A percentile compares a stretch with the other conserved stretches of the same genome.
phyloP scores from a whole-genome alignment of 1,140 invertebrate species.

The Calycopis cecrops region DNA sequence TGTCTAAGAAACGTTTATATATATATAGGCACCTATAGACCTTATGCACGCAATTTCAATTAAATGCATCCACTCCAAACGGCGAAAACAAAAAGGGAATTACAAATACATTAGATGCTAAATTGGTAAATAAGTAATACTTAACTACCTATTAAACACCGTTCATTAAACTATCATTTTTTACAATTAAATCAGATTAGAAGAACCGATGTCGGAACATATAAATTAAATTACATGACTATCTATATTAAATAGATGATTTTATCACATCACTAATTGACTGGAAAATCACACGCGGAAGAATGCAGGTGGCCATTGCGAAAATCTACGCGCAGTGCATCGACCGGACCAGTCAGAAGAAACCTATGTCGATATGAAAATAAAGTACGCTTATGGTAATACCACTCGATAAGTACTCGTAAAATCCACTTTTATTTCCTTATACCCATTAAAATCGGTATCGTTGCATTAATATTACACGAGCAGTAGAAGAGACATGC shows the following conservation, averaged over 20 bases:
- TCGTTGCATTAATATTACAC: constrained; percentile 23
- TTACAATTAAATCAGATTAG: too few relatives aligned
- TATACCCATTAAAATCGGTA: constrained; percentile 24
- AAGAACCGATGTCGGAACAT: too few relatives aligned
- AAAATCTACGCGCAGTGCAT: constrained; percentile 35
- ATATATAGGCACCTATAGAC: too few relatives aligned
- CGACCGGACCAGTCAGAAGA: constrained; percentile 24
- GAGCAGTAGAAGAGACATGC: constrained; percentile 39
- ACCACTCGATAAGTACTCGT: constrained; percentile 20
- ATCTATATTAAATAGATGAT: background rate
- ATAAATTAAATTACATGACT: too few relatives aligned
- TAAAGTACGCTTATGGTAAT: constrained; percentile 20
- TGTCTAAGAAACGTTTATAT: too few relatives aligned
- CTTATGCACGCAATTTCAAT: too few relatives aligned
- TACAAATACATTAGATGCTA: too few relatives aligned
- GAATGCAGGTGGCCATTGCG: constrained; percentile 32
- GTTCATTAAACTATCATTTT: too few relatives aligned
- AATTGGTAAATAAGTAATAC: too few relatives aligned
- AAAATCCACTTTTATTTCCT: constrained; percentile 19
- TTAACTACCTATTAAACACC: too few relatives aligned
- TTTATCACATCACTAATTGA: constrained; percentile 15
- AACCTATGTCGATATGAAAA: constrained; percentile 24
- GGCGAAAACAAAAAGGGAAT: too few relatives aligned
- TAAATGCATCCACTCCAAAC: too few relatives aligned
- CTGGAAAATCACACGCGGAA: constrained; percentile 24